phyloP scores from a whole-genome alignment of 2,797 vertebrate species.

The Propithecus deckenii region DNA sequence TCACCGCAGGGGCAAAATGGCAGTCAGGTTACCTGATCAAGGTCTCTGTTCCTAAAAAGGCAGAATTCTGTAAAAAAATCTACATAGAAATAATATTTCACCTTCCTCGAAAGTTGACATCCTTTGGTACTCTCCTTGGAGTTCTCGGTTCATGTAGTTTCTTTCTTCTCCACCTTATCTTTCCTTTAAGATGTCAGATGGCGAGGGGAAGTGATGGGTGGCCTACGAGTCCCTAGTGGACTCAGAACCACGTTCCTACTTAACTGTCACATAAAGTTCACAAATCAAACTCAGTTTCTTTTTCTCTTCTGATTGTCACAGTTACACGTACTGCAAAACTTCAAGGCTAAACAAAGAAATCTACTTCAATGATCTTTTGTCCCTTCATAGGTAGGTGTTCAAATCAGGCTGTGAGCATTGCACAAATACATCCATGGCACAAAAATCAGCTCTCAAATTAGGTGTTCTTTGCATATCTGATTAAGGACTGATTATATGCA shows the following conservation, averaged over 20 bases:
- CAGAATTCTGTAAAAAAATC: constrained; percentile 4
- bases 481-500: background rate
- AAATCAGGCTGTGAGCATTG: background rate
- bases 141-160: background rate
- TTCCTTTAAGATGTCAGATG: background rate
- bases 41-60: constrained; percentile 10
- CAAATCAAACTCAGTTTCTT: background rate
- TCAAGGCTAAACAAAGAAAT: background rate
- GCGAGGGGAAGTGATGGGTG: background rate
- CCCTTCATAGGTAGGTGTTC: background rate
- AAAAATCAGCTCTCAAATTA: background rate
- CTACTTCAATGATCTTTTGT: background rate
- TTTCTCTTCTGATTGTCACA: background rate
- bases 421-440: background rate
- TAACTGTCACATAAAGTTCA: constrained; percentile 14
- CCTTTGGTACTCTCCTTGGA: background rate
- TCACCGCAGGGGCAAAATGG: constrained; percentile 41
- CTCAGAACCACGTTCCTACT: background rate
- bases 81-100: constrained; percentile 22
- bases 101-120: background rate
- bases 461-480: background rate
- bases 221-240: background rate
- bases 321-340: background rate
- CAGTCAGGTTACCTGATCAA: constrained; percentile 28
- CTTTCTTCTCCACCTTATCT: background rate